These are phyloP conservation scores for Euwallacea similis DNA, from an alignment of 1,140 invertebrate genomes.

Conservation along the genomic window DNA sequence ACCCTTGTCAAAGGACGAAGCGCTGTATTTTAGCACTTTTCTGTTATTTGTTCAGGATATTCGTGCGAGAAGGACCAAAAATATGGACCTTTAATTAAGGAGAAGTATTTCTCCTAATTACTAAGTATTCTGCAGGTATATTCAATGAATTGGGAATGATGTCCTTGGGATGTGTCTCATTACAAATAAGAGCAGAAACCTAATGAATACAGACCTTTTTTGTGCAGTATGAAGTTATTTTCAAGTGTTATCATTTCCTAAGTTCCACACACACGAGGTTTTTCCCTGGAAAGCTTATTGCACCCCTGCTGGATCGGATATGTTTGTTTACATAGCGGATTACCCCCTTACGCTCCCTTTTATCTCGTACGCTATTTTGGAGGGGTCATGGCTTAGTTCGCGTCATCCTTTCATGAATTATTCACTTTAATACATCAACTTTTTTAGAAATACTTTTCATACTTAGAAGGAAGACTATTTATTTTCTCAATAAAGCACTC, in stretches of 20 bases:
- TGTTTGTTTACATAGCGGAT: slow-evolving; percentile 6
- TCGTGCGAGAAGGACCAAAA: not conserved
- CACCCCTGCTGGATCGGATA: not conserved
- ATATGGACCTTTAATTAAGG: not conserved
- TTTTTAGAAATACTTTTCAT: not conserved
- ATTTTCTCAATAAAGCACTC: not conserved
- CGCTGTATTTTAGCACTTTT: slow-evolving; percentile 20
- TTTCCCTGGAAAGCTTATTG: slow-evolving; percentile 1
- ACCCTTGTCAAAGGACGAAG: slow-evolving; percentile 20
- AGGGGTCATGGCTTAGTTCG: not conserved
- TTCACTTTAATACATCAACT: not conserved
- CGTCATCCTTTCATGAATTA: not conserved
- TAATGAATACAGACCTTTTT: not conserved
- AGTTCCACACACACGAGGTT: not conserved
- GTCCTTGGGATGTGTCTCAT: not conserved
- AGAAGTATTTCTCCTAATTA: not conserved
- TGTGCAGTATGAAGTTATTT: not conserved
- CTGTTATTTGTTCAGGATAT: slow-evolving; percentile 13
- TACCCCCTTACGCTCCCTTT: not conserved
- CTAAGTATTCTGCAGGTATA: not conserved
- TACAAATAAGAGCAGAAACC: not conserved
- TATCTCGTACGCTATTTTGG: not conserved
- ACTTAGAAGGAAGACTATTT: not conserved
- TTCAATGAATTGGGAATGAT: not conserved
- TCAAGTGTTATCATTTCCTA: not conserved